A percentile compares a stretch with the other conserved stretches of the same genome.
Evolutionary conservation across 2,888 invertebrate species (phyloP).

Genomic region (Ashinkailepas kermadecensis): DNA sequence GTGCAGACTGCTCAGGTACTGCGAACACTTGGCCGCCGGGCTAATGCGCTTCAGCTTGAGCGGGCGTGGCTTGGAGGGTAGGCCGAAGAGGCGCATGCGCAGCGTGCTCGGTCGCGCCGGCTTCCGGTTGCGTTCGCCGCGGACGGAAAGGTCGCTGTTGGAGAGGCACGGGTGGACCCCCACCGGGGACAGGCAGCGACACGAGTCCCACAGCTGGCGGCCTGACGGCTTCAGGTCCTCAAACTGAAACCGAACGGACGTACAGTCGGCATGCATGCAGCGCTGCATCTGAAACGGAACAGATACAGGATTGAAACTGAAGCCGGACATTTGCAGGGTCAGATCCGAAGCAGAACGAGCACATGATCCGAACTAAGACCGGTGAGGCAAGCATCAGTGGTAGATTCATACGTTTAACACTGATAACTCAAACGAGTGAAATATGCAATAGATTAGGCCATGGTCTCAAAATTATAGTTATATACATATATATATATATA

Average conservation of each 20-base stretch:
- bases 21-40: not conserved
- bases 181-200: not conserved
- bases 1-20: not conserved
- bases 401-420: too few species aligned
- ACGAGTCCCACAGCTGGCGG: not conserved
- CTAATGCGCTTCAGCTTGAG: not conserved
- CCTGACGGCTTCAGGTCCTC: slow-evolving; percentile 3
- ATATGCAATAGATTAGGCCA: too few species aligned
- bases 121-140: not conserved
- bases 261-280: not conserved
- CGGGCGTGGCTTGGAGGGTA: not conserved
- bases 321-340: too few species aligned
- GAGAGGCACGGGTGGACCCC: not conserved
- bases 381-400: too few species aligned
- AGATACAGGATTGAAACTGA: too few species aligned
- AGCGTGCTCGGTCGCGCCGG: not conserved
- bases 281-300: too few species aligned
- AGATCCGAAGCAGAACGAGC: too few species aligned
- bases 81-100: not conserved
- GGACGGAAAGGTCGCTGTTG: not conserved
- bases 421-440: too few species aligned
- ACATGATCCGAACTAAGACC: too few species aligned
- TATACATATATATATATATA: too few species aligned
- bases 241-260: not conserved
- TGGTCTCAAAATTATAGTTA: too few species aligned